These are phyloP conservation scores for Drosophila nr. medialis DNA, from an alignment of 2,888 invertebrate species.

Conservation along the genomic window DNA sequence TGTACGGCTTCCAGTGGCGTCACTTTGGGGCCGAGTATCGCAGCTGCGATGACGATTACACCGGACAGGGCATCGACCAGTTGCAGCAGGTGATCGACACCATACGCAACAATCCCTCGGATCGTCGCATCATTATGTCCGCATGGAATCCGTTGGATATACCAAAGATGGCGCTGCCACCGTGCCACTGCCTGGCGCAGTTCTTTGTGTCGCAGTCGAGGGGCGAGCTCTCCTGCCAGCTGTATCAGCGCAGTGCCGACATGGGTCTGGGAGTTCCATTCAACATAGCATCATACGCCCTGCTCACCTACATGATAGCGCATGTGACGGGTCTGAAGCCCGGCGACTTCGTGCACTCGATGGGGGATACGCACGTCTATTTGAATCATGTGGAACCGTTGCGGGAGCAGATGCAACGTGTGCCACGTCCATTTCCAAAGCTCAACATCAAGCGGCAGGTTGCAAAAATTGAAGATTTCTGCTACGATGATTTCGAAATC, in stretches of 20 bases:
- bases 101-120: slow-evolving; percentile 92
- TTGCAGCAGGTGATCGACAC: slow-evolving; percentile 91
- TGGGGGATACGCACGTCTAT: slow-evolving; percentile 98
- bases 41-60: slow-evolving; percentile 93
- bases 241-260: slow-evolving; percentile 98
- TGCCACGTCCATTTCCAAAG: slow-evolving; percentile 93
- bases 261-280: slow-evolving; percentile 99
- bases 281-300: slow-evolving; percentile 98
- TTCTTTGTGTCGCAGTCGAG: slow-evolving; percentile 92
- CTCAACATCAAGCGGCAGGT: slow-evolving; percentile 91
- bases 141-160: slow-evolving; percentile 98
- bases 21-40: slow-evolving; percentile 97
- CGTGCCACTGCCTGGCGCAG: slow-evolving; percentile 97
- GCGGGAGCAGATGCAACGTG: slow-evolving; percentile 91
- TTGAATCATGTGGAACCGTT: slow-evolving; percentile 94
- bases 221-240: slow-evolving; percentile 93
- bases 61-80: slow-evolving; percentile 95
- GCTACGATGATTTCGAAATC: slow-evolving; percentile 93
- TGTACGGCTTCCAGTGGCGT: slow-evolving; percentile 99
- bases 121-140: slow-evolving; percentile 95
- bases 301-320: slow-evolving; percentile 98
- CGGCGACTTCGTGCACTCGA: slow-evolving; percentile 96
- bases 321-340: slow-evolving; percentile 96
- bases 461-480: slow-evolving; percentile 93
- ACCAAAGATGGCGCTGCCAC: slow-evolving; percentile 96